Base-by-base conservation (phyloP, 2,113 vertebrate genomes). In the Melospiza georgiana region DNA sequence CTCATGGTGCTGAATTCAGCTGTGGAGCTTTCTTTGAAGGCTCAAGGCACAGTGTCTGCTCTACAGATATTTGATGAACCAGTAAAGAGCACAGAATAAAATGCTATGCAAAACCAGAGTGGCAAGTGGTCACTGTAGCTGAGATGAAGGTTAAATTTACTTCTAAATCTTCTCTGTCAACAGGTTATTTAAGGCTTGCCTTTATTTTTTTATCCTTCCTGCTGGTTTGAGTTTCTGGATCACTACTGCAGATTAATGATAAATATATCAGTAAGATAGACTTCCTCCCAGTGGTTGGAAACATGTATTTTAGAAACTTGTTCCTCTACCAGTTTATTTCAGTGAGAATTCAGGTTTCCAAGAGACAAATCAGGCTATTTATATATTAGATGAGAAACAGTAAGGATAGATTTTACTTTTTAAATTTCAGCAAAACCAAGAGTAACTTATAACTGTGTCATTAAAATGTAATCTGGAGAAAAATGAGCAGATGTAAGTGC, bases 191-290 rank as follows among this genome's bases (percentile, higher is more conserved):
- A 84, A 80, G 52, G 86, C 62, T 92, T 74, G 63, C n/a, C 48
- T 81, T 63, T 94, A 69, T 91, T 93, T 96, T 97, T 95, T 94
- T 94, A 88, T 94, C 89, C 96, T 96, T 96, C 90, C 93, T 89
- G 51, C 49, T 86, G 58, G 43, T 93, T 88, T 76, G 90, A 68
- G 79, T 89, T 96, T 95, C 95, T 97, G 82, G 94, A 78, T 96
- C 67, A 63, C 96, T 97, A 94, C 61, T 89, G 80, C 46, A 94
- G 92, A 93, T 90, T 93, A 94, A 89, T 93, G 81, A 87, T 72
- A 93, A 95, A 96, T 75, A 83, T 87, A 95, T 85, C 71, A 94
- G 62, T 44, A 95, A 95, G 74, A 95, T 27, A 84, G 75, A 90
- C 69, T 96, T 97, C 93, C 96, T 95, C 83, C 80, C 93, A 94